Evolutionary conservation across 2,797 vertebrate species (phyloP).

Genomic region (Amblyopsis hoosieri): DNA sequence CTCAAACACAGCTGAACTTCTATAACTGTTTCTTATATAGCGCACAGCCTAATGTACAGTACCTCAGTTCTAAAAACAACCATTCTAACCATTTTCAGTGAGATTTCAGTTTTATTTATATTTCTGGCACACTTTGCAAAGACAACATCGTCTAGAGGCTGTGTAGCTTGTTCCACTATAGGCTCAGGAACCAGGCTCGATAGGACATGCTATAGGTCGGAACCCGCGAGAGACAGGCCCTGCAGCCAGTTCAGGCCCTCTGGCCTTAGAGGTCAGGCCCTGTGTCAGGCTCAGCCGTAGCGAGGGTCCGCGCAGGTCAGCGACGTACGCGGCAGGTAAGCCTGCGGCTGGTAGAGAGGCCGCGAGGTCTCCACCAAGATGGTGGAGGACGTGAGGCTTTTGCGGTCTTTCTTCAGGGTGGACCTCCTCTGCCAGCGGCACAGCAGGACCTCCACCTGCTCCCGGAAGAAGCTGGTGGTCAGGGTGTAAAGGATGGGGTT

Average conservation of each 20-base stretch:
- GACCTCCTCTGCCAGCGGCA: conserved; percentile 76
- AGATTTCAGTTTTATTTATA: too few relatives aligned
- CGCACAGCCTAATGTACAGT: too few relatives aligned
- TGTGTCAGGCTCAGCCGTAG: conserved; percentile 62
- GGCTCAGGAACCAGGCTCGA: neutral
- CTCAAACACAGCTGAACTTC: too few relatives aligned
- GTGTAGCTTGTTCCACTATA: too few relatives aligned
- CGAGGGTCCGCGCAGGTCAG: conserved; percentile 58
- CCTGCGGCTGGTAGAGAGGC: conserved; percentile 53
- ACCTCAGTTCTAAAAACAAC: too few relatives aligned
- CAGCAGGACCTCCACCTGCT: conserved; percentile 82
- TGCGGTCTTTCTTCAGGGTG: conserved; percentile 70
- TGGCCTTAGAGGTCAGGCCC: neutral
- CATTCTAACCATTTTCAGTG: too few relatives aligned
- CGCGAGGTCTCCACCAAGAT: conserved; percentile 63
- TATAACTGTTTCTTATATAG: too few relatives aligned
- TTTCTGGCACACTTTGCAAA: too few relatives aligned
- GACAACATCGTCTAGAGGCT: too few relatives aligned
- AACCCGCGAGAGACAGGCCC: neutral
- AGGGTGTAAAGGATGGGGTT: conserved; percentile 84
- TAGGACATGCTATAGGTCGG: too few relatives aligned
- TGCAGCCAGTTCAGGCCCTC: neutral
- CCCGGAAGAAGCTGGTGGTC: conserved; percentile 84
- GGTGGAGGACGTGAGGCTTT: conserved; percentile 76
- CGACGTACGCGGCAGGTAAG: conserved; percentile 66